These are phyloP conservation scores for Sula dactylatra DNA, from an alignment of 2,113 vertebrate species.

Conservation along the genomic window DNA sequence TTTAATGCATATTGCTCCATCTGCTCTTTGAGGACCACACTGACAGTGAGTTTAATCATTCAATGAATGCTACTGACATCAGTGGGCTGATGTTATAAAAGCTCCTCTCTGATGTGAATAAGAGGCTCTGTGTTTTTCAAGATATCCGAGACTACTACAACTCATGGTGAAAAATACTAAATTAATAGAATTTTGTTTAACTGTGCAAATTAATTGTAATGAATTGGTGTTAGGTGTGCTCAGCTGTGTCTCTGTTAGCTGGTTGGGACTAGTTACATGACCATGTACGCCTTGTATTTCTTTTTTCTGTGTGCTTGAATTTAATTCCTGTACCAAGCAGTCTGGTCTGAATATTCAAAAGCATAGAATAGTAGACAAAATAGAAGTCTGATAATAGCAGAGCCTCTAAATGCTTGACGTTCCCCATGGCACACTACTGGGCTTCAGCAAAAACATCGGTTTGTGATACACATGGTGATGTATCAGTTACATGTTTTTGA, in stretches of 20 bases:
- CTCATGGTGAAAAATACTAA: background rate
- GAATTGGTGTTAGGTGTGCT: background rate
- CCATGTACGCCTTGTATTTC: background rate
- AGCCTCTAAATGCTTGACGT: background rate
- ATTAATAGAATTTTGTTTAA: background rate
- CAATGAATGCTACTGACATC: background rate
- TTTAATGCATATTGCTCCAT: background rate
- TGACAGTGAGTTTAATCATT: background rate
- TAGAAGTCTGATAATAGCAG: background rate
- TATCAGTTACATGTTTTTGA: background rate
- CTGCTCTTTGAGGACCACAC: background rate
- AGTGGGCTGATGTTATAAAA: background rate
- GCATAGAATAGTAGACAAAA: background rate
- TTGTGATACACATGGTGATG: background rate
- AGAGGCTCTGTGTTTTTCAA: background rate
- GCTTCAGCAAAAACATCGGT: background rate
- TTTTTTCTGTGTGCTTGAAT: background rate
- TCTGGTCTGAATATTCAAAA: background rate
- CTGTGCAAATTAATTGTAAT: background rate
- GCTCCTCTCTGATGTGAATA: background rate
- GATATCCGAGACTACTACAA: background rate
- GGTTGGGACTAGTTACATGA: background rate
- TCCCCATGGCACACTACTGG: background rate
- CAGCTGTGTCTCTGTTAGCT: fast-evolving
- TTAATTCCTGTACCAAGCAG: background rate